Base-by-base conservation (phyloP, 37 sponge, comb jelly and placozoan genomes). In the Oscarella lobularis region DNA sequence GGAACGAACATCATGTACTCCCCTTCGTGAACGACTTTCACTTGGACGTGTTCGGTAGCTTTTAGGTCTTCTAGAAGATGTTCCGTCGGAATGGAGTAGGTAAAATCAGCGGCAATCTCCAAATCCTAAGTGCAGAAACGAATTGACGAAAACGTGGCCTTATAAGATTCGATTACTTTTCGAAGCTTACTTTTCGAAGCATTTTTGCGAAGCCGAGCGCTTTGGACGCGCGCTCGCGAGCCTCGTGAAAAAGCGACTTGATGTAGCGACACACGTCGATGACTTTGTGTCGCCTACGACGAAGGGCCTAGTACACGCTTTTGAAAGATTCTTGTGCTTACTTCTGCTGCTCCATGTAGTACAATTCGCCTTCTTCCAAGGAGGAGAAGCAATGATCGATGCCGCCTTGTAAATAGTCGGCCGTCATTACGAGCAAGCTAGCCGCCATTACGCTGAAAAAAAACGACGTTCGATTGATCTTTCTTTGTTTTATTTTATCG, bases 71-170 rank as follows among this genome's bases (percentile, higher is more conserved):
- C 30, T 33, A 91, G 39, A 31, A 91, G 75, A 33, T 82, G 75
- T 48, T 75, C 9, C 3, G 33, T 36, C 14, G 5, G 20, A 6
- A 41, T 39, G n/a, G 29, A 37, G 33, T 82, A 34, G 0, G 35
- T 5, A 39, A 91, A 84, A 37, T 87, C 89, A 36, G 86, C 86
- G 35, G 92, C 92, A 30, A 91, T 81, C 76, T 91, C 92, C 40
- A 91, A 41, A 38, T 91, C 92, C 86, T 88, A 67, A 2, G 31
- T 2, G 38, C 38, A 76, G 48, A 2, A 6, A 5, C 66, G n/a
- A 80, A 31, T 2, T 31, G 66, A 3, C 33, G 38, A 74, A 3
- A 29, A 3, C 1, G 2, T 29, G 27, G 65, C 73, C 66, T 74
- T 31, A 60, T 38, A 32, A 74, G 33, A 6, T 27, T 20, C 3